phyloP scores from a whole-genome alignment of 2,113 vertebrate species.

The Anolis sagrei region DNA sequence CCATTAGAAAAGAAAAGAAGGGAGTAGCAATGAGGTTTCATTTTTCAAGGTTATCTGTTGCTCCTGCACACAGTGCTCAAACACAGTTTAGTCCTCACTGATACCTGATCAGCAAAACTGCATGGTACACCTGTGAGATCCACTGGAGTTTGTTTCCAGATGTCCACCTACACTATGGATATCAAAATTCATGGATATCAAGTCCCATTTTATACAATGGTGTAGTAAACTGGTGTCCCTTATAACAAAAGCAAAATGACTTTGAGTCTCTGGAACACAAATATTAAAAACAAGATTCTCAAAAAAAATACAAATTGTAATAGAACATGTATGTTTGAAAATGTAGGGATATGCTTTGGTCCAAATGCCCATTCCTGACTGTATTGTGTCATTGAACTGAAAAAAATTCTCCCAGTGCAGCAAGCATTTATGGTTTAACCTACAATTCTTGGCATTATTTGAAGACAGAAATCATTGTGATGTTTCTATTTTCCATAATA shows the following conservation, averaged over 20 bases:
- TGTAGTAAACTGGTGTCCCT: no score
- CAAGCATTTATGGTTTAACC: slow-evolving; percentile 36
- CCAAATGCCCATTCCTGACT: background rate
- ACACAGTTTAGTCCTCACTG: no score
- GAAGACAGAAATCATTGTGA: slow-evolving; percentile 57
- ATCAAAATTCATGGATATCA: no score
- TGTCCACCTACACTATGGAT: no score
- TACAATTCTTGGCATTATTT: slow-evolving; percentile 29
- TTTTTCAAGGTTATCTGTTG: background rate
- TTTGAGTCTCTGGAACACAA: background rate
- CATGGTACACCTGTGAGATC: no score
- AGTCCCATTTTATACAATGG: no score
- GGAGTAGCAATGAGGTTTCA: background rate
- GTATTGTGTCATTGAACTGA: slow-evolving; percentile 24
- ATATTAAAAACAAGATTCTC: slow-evolving; percentile 30
- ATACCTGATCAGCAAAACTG: no score
- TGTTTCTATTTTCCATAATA: slow-evolving; percentile 63
- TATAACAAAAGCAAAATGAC: no score
- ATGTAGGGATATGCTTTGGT: slow-evolving; percentile 31
- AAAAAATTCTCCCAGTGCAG: slow-evolving; percentile 29
- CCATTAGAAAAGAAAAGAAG: background rate
- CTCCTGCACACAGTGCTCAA: no score
- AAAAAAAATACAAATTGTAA: slow-evolving; percentile 14
- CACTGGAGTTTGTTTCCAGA: no score
- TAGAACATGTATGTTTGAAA: slow-evolving; percentile 35